phyloP scores from a whole-genome alignment of 1,140 invertebrate species.

The Drosophila mojavensis region DNA sequence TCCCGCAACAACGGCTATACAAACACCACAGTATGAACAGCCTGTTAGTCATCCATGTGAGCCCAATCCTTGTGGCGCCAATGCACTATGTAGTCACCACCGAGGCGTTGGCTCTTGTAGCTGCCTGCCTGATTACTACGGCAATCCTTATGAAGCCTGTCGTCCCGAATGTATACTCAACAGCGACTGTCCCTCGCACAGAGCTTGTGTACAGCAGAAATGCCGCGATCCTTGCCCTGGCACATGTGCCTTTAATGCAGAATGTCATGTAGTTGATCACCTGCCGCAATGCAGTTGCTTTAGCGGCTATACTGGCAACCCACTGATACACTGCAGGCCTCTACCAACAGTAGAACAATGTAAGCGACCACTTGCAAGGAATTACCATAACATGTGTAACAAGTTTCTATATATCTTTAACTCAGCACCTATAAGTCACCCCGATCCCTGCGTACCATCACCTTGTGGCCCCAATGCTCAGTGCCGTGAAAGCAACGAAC shows the following conservation, averaged over 20 bases:
- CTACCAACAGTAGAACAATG: slow-evolving; percentile 74
- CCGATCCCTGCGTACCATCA: slow-evolving; percentile 86
- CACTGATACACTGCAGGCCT: slow-evolving; percentile 86
- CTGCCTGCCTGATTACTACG: slow-evolving; percentile 88
- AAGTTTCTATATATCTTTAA: background rate
- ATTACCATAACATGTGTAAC: slow-evolving; percentile 82
- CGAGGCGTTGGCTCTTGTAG: slow-evolving; percentile 88
- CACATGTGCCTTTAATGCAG: slow-evolving; percentile 90
- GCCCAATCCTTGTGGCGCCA: slow-evolving; percentile 87
- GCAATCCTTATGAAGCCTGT: slow-evolving; percentile 91
- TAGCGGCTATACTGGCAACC: slow-evolving; percentile 88
- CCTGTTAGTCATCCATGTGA: slow-evolving; percentile 88
- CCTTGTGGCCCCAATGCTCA: slow-evolving; percentile 91
- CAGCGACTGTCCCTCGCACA: slow-evolving; percentile 88
- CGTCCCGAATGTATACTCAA: slow-evolving; percentile 90
- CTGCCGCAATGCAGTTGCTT: slow-evolving; percentile 89
- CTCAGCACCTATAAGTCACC: slow-evolving; percentile 38
- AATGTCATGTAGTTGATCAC: slow-evolving; percentile 90
- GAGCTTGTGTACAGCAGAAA: slow-evolving; percentile 89
- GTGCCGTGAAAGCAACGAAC: slow-evolving; percentile 87
- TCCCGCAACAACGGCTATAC: slow-evolving; percentile 86
- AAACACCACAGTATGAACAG: slow-evolving; percentile 89
- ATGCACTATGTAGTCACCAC: slow-evolving; percentile 86
- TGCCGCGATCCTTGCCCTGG: slow-evolving; percentile 91
- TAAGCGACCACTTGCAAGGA: slow-evolving; percentile 84